Evolutionary conservation across 2,797 vertebrate species (phyloP).

Genomic region (Acrossocheilus fasciatus): DNA sequence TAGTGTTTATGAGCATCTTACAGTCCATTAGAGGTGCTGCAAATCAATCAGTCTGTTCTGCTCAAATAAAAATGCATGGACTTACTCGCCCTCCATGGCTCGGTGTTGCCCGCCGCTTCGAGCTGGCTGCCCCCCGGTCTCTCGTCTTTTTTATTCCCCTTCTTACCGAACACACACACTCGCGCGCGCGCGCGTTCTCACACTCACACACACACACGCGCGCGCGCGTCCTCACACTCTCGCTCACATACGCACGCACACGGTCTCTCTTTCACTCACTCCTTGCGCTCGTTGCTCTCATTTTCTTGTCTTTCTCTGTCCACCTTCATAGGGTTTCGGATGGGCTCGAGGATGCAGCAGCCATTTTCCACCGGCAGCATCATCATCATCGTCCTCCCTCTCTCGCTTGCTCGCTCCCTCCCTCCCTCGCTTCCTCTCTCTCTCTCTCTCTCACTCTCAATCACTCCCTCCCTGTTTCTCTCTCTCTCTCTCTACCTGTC

Average conservation of each 20-base stretch:
- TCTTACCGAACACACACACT: slow-evolving; percentile 67
- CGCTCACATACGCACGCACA: slow-evolving; percentile 70
- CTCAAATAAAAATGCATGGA: slow-evolving; percentile 79
- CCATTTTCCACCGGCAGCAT: slow-evolving; percentile 85
- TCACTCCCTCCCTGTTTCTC: slow-evolving; percentile 58
- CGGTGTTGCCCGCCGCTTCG: slow-evolving; percentile 82
- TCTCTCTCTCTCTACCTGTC: slow-evolving; percentile 71
- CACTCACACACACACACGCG: slow-evolving; percentile 60
- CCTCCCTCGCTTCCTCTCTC: slow-evolving; percentile 58
- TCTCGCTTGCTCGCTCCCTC: slow-evolving; percentile 61
- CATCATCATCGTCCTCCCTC: slow-evolving; percentile 69
- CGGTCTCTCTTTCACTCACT: slow-evolving; percentile 61
- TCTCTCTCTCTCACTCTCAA: slow-evolving; percentile 43
- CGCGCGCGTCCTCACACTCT: slow-evolving; percentile 51
- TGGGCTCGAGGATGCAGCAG: slow-evolving; percentile 85
- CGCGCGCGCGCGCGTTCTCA: slow-evolving; percentile 45
- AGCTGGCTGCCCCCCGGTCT: slow-evolving; percentile 71
- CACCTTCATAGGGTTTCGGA: slow-evolving; percentile 82
- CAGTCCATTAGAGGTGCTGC: slow-evolving; percentile 66
- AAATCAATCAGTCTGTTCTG: slow-evolving; percentile 44
- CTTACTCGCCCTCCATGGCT: slow-evolving; percentile 89
- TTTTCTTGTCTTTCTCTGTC: slow-evolving; percentile 78
- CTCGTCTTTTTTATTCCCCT: slow-evolving; percentile 78
- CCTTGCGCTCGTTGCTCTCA: slow-evolving; percentile 71
- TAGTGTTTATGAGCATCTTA: slow-evolving; percentile 69